Evolutionary conservation across 1,140 invertebrate genomes (phyloP).

Genomic region (Procambarus clarkii): DNA sequence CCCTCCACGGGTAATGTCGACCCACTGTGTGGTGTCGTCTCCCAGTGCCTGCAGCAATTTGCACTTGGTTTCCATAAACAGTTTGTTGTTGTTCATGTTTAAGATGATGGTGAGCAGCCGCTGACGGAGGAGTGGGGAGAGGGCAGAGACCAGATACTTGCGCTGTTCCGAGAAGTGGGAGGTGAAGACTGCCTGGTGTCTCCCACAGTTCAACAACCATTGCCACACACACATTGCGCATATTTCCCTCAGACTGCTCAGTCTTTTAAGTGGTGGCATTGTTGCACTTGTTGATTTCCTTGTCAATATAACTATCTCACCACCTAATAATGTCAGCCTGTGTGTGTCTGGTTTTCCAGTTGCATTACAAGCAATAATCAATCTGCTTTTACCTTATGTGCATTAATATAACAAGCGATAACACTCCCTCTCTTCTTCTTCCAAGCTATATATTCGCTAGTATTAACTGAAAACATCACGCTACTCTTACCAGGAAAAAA

Average conservation of each 20-base stretch:
- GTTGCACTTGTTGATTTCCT: not conserved
- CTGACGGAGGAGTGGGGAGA: constrained; percentile 25
- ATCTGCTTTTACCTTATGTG: too few species aligned
- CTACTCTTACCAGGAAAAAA: too few species aligned
- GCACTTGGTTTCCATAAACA: constrained; percentile 17
- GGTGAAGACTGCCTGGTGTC: not conserved
- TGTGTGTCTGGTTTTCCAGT: too few species aligned
- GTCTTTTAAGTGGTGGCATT: constrained; percentile 29
- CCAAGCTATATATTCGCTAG: too few species aligned
- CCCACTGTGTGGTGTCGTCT: constrained; percentile 25
- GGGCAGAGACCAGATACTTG: not conserved
- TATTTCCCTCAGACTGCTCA: not conserved
- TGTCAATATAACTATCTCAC: not conserved
- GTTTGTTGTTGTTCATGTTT: not conserved
- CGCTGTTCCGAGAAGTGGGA: not conserved
- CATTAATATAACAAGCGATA: too few species aligned
- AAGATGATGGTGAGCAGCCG: constrained; percentile 11
- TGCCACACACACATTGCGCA: constrained; percentile 9
- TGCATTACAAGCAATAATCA: too few species aligned
- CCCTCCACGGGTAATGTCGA: constrained; percentile 13
- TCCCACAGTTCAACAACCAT: constrained; percentile 25
- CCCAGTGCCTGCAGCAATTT: constrained; percentile 26
- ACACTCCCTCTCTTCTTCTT: too few species aligned
- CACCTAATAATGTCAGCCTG: not conserved
- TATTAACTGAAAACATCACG: too few species aligned